These are phyloP conservation scores for Parasteatoda lunata DNA, from an alignment of 2,888 invertebrate genomes.

Conservation along the genomic window DNA sequence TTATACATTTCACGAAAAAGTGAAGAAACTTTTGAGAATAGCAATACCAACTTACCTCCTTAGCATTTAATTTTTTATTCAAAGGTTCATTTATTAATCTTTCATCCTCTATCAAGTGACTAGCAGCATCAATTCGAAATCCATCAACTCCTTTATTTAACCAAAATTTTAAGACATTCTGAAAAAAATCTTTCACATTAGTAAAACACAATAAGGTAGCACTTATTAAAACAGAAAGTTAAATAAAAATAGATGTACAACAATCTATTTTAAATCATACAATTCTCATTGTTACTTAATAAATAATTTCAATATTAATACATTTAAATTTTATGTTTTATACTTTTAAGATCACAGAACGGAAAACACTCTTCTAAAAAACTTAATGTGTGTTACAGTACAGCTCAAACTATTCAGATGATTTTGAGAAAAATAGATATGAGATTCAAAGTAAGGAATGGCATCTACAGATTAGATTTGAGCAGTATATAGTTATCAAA, in stretches of 20 bases:
- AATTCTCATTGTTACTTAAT: neutral
- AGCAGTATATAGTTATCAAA: no score
- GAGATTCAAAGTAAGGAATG: neutral
- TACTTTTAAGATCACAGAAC: no score
- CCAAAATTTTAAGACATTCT: slow-evolving; percentile 69
- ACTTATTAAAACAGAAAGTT: neutral
- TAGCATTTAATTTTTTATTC: slow-evolving; percentile 13
- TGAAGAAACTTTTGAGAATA: neutral
- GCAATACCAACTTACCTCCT: neutral
- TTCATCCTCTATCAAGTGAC: slow-evolving; percentile 63
- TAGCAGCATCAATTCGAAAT: slow-evolving; percentile 65
- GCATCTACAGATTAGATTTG: no score
- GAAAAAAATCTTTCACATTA: neutral
- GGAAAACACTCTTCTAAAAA: no score
- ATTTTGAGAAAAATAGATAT: neutral
- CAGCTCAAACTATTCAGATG: neutral
- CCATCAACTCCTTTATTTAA: slow-evolving; percentile 68
- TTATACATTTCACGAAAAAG: no score
- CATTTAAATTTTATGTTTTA: no score
- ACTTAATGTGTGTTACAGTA: no score
- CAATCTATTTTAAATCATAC: no score
- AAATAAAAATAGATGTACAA: neutral
- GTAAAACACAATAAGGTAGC: neutral
- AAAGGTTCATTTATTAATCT: slow-evolving; percentile 61
- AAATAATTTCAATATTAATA: neutral